Percentiles rank a stretch among this genome's conserved stretches.
Evolutionary conservation across 2,113 vertebrate genomes (phyloP).

Genomic region (Oplegnathus fasciatus): DNA sequence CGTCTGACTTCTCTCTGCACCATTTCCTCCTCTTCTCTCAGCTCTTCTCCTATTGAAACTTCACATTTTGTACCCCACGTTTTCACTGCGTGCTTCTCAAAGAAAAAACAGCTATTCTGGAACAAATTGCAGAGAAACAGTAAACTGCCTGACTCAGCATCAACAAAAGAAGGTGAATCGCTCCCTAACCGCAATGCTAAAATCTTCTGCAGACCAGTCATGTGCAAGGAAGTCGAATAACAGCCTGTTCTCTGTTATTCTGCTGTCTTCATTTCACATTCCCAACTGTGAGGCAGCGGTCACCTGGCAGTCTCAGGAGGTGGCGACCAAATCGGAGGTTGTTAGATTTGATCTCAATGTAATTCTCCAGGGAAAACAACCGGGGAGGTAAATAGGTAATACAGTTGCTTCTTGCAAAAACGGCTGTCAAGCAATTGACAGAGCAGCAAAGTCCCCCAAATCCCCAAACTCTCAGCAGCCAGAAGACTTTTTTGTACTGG

Average conservation of each 20-base stretch:
- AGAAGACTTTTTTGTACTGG: constrained; percentile 50
- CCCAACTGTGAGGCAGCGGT: constrained; percentile 4
- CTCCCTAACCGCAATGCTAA: constrained; percentile 36
- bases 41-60: neutral
- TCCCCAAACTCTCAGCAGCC: constrained; percentile 26
- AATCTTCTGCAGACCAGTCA: constrained; percentile 34
- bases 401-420: constrained; percentile 50
- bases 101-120: constrained; percentile 9
- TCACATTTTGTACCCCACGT: constrained; percentile 11
- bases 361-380: constrained; percentile 1
- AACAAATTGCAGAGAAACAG: constrained; percentile 18
- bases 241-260: constrained; percentile 35
- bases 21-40: constrained; percentile 29
- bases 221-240: constrained; percentile 25
- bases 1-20: constrained; percentile 46
- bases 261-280: constrained; percentile 23
- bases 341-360: constrained; percentile 1
- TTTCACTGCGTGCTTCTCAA: constrained; percentile 1
- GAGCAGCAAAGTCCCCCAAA: constrained; percentile 36
- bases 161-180: constrained; percentile 36
- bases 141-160: constrained; percentile 55
- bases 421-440: constrained; percentile 51
- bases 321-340: constrained; percentile 11
- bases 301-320: constrained; percentile 13
- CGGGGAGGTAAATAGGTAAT: constrained; percentile 35